Evolutionary conservation across 2,888 invertebrate genomes (phyloP).

Genomic region (Cartodere bifasciata): DNA sequence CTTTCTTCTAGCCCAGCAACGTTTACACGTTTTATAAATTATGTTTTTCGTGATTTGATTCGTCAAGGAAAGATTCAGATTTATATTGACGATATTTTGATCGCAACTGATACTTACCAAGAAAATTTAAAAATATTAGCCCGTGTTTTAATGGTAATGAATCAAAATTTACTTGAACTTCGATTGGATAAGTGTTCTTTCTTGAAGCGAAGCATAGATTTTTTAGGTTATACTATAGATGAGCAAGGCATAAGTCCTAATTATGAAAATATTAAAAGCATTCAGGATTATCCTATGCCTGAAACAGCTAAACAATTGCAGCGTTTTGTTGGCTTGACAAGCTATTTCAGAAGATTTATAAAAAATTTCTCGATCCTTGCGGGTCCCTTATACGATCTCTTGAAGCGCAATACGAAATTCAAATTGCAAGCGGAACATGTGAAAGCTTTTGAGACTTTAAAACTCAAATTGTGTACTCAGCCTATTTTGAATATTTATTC

Average conservation of each 20-base stretch:
- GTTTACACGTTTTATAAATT: constrained; percentile 14
- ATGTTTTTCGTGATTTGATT: constrained; percentile 11
- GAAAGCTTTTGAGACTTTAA: constrained; percentile 16
- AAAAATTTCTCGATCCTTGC: constrained; percentile 16
- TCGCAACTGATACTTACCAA: constrained; percentile 9
- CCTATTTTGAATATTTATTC: constrained; percentile 24
- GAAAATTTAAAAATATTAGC: constrained; percentile 10
- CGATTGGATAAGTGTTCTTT: constrained; percentile 18
- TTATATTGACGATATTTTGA: constrained; percentile 11
- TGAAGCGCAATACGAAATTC: constrained; percentile 18
- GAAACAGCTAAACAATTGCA: constrained; percentile 15
- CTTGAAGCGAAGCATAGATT: constrained; percentile 13
- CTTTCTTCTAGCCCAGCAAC: constrained; percentile 17
- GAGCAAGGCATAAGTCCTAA: constrained; percentile 13
- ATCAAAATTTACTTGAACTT: constrained; percentile 3
- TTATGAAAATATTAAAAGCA: constrained; percentile 10
- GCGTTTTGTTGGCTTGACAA: constrained; percentile 20
- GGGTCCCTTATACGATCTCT: constrained; percentile 16
- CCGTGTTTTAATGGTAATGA: constrained; percentile 7
- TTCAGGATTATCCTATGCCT: constrained; percentile 17
- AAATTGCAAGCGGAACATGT: constrained; percentile 17
- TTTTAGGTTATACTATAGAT: constrained; percentile 21
- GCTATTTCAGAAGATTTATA: constrained; percentile 23
- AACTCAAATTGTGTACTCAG: constrained; percentile 13
- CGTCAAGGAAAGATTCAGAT: constrained; percentile 5